Conservation (phyloP, 2,888 invertebrate species). For the Chouioia cunea region DNA sequence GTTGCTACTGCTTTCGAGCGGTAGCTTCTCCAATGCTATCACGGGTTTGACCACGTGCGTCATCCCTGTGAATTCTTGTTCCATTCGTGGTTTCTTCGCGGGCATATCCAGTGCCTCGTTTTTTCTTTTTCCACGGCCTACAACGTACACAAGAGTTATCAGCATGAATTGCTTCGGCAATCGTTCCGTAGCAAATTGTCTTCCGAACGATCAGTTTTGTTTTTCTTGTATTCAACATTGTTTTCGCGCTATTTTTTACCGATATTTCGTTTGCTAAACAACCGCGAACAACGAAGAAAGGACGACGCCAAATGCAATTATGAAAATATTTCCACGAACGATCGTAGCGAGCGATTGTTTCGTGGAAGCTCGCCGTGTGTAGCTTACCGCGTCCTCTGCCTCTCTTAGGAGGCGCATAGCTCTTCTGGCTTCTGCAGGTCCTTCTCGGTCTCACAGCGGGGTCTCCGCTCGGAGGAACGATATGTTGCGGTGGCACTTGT, state of each 20-base stretch:
- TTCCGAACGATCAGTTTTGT: no score
- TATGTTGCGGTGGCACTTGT: constrained; percentile 28
- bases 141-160: background rate
- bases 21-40: constrained; percentile 59
- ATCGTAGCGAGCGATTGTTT: no score
- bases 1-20: constrained; percentile 22
- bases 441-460: constrained; percentile 65
- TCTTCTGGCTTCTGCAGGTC: constrained; percentile 65
- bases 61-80: constrained; percentile 61
- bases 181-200: no score
- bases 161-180: no score
- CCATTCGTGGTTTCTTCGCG: constrained; percentile 57
- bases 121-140: constrained; percentile 61
- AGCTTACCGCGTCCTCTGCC: constrained; percentile 63
- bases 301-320: no score
- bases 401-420: constrained; percentile 66
- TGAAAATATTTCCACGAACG: no score
- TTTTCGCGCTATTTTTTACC: no score
- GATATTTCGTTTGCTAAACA: no score
- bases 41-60: constrained; percentile 61
- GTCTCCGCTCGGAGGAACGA: constrained; percentile 29
- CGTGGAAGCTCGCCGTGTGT: no score
- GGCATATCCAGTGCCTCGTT: constrained; percentile 51
- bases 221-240: no score
- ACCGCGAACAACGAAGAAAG: no score